phyloP scores from a whole-genome alignment of 2,113 vertebrate genomes.

The Serinus canaria region DNA sequence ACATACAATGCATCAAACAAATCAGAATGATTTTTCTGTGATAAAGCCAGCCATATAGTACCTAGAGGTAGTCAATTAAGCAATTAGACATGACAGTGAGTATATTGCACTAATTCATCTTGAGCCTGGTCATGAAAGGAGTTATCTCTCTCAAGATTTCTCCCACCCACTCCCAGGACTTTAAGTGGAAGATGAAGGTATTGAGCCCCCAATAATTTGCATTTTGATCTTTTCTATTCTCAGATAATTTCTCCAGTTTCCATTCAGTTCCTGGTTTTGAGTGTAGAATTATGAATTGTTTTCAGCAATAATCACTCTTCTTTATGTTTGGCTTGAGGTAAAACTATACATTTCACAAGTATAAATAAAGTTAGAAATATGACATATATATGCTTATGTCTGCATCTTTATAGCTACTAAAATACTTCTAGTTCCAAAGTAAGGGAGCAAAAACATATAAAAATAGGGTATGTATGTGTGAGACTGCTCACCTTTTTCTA shows the following conservation, averaged over 20 bases:
- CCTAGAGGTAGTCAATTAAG: slow-evolving; percentile 53
- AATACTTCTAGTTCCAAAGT: neutral
- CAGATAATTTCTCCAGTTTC: neutral
- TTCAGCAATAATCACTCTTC: neutral
- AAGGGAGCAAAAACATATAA: neutral
- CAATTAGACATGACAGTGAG: slow-evolving; percentile 27
- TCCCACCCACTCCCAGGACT: neutral
- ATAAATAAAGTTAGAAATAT: neutral
- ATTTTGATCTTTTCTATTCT: neutral
- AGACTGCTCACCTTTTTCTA: neutral
- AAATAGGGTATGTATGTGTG: neutral
- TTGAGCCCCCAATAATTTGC: neutral
- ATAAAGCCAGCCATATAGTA: slow-evolving; percentile 34
- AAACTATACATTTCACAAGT: neutral
- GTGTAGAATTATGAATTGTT: neutral
- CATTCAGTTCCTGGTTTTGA: neutral
- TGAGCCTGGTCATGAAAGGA: neutral
- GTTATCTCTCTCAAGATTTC: neutral
- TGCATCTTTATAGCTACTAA: neutral
- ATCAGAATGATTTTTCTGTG: slow-evolving; percentile 43
- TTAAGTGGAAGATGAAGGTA: neutral
- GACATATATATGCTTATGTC: neutral
- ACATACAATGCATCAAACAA: slow-evolving; percentile 47
- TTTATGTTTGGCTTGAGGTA: neutral
- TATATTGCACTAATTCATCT: slow-evolving; percentile 52